These are phyloP conservation scores for Camarhynchus parvulus DNA, from an alignment of 2,113 vertebrate genomes.

Conservation along the genomic window DNA sequence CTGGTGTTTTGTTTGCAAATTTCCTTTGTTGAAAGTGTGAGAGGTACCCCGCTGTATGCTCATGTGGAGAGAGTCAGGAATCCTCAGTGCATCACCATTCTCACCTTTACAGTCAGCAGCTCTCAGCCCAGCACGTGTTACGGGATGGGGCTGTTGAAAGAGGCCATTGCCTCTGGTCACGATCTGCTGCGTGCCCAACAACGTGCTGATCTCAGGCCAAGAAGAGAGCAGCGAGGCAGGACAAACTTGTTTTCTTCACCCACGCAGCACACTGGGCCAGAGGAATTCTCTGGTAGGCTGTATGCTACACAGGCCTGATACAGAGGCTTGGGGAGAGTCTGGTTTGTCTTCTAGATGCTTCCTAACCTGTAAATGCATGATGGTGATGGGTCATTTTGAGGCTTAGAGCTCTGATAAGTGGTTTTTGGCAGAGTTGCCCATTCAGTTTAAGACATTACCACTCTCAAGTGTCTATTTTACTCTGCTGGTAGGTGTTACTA, in stretches of 20 bases:
- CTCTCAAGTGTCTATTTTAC: not conserved
- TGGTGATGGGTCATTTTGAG: not conserved
- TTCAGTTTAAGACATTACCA: not conserved
- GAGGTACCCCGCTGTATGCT: not conserved
- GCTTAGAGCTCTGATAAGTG: not conserved
- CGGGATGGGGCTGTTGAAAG: not conserved
- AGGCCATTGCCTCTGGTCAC: constrained; percentile 2
- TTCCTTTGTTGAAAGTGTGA: not conserved
- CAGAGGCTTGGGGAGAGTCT: not conserved
- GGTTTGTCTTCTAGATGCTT: not conserved
- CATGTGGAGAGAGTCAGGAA: not conserved
- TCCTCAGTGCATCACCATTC: not conserved
- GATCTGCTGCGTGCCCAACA: not conserved
- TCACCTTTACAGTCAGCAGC: not conserved
- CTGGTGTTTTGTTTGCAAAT: not conserved
- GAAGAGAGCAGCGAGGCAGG: constrained; percentile 29
- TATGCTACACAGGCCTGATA: not conserved
- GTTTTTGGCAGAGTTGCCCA: not conserved
- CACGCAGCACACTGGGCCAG: not conserved
- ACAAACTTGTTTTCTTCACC: constrained; percentile 45
- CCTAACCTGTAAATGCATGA: not conserved
- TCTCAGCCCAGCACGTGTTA: not conserved
- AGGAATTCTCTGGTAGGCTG: not conserved
- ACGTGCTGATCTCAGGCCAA: not conserved
- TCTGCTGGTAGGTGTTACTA: not conserved